Conservation (phyloP, 1,140 invertebrate species). For the Cyrtorhinus lividipennis region DNA sequence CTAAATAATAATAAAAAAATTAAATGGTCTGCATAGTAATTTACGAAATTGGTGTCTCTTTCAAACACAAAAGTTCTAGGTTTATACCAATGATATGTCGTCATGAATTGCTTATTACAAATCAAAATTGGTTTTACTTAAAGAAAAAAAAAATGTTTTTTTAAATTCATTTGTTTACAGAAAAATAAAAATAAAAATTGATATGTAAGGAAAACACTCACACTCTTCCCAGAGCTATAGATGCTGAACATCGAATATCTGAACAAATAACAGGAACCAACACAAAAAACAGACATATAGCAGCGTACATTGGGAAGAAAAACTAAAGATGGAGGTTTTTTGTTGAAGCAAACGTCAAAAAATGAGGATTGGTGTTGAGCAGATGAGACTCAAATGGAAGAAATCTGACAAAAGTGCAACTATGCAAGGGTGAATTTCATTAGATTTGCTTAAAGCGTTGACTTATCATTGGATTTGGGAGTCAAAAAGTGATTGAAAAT, state of each 20-base stretch:
- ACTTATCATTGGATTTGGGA: too few relatives aligned
- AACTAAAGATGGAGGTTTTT: neutral
- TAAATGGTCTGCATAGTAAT: neutral
- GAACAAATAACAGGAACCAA: constrained; percentile 9
- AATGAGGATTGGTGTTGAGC: neutral
- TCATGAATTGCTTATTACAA: neutral
- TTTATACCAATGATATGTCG: too few relatives aligned
- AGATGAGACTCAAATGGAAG: too few relatives aligned
- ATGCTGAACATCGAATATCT: constrained; percentile 9
- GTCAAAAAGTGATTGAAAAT: too few relatives aligned
- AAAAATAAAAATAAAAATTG: neutral
- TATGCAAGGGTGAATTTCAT: too few relatives aligned
- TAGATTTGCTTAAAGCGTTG: too few relatives aligned
- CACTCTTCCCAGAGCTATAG: constrained; percentile 6
- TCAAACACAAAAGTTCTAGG: too few relatives aligned
- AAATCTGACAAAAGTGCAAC: too few relatives aligned
- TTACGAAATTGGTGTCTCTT: too few relatives aligned
- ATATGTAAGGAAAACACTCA: constrained; percentile 6
- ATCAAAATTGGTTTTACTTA: too few relatives aligned
- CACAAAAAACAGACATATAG: constrained; percentile 8
- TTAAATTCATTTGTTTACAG: neutral
- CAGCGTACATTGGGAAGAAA: neutral
- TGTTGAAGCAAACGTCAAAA: neutral
- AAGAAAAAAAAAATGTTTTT: too few relatives aligned
- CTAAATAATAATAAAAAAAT: neutral